Conservation (phyloP, 2,113 vertebrate species). For the Myocastor coypus region DNA sequence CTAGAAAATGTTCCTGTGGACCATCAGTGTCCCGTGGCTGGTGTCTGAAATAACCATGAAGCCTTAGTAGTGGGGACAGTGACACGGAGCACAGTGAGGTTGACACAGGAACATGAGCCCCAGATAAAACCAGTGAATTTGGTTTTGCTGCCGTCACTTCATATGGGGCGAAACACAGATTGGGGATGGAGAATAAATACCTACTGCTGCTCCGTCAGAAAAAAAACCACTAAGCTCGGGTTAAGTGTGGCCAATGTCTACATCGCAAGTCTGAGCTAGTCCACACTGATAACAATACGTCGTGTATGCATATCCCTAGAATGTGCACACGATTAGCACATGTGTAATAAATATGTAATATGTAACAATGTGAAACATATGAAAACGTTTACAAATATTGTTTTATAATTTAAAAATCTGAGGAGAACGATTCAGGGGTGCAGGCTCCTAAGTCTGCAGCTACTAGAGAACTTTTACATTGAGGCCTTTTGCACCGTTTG, state of each 20-base stretch:
- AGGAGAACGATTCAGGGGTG: not conserved
- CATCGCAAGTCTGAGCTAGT: not conserved
- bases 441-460: not conserved
- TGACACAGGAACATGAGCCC: no score
- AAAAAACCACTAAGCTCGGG: not conserved
- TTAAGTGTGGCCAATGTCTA: not conserved
- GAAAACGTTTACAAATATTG: not conserved
- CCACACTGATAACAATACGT: not conserved
- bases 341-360: not conserved
- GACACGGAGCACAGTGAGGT: not conserved
- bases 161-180: not conserved
- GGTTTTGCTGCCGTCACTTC: not conserved
- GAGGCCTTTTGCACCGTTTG: not conserved
- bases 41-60: not conserved
- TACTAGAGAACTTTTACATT: not conserved
- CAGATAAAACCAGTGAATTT: not conserved
- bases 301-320: not conserved
- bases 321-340: not conserved
- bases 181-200: not conserved
- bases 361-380: not conserved
- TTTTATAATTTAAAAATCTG: not conserved
- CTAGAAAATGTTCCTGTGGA: not conserved
- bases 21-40: no score
- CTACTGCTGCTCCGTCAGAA: not conserved
- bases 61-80: not conserved